Base-by-base conservation (phyloP, 2,888 invertebrate species). In the Mythimna loreyi region DNA sequence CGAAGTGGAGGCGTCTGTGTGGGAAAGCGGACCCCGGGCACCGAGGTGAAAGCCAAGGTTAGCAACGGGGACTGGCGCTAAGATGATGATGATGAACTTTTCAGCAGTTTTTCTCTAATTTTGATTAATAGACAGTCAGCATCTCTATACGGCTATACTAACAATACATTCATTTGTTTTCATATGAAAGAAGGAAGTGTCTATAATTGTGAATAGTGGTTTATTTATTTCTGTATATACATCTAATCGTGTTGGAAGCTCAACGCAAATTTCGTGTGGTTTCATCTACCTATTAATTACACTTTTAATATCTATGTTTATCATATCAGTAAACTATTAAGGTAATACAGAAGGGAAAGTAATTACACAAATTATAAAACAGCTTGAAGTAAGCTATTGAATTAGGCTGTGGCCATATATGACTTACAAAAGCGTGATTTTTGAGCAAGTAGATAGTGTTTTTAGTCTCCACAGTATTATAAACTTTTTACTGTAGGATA, bases 171-270 rank as follows among this genome's bases (percentile, higher is more conserved):
- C 49, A 69, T 72, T 66, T 67, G 57, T 59, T 67, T 60, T 49
- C 68, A 36, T 28, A 75, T 65, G 23, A 76, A 70, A 78, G 71
- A 72, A 78, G 71, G 78, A 78, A 77, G 76, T 67, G 66, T 72
- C 52, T 70, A 77, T 82, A 59, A 72, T 72, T 82, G 77, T 83
- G 78, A 83, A 72, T 65, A 85, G 78, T 86, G 84, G 85, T 76
- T 85, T 84, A 80, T 86, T 83, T 90, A 92, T 88, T 87, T 91
- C 88, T 92, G 91, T 96, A 96, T 96, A 90, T 96, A 96, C 96
- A 96, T 92, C 96, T 96, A 96, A 95, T 94, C 95, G 94, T 96
- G 95, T 96, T 96, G 96, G 96, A 96, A 96, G 96, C 96, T 96
- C 96, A 96, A 96, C 96, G 96, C 93, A 95, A 96, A 96, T 95